A percentile compares a stretch with the other conserved stretches of the same genome.
phyloP scores from a whole-genome alignment of 92 coral and sea anemone genomes.

The Montipora capitata region DNA sequence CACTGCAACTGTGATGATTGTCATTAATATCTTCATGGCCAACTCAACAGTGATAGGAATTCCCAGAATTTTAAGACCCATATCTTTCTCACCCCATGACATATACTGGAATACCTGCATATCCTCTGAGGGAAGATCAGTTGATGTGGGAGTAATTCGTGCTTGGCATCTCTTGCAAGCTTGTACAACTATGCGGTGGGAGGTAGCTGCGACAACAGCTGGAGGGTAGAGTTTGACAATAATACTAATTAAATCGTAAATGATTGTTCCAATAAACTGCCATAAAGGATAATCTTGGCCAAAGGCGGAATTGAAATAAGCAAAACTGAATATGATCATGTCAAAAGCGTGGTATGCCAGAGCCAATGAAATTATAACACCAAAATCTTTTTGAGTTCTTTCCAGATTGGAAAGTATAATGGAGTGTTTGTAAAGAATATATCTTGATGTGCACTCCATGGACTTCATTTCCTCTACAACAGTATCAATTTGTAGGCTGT shows the following conservation, averaged over 20 bases:
- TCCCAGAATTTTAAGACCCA: constrained; percentile 83
- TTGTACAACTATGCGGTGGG: constrained; percentile 70
- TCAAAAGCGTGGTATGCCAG: constrained; percentile 71
- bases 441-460: constrained; percentile 26
- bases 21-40: constrained; percentile 66
- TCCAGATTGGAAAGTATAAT: constrained; percentile 64
- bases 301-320: constrained; percentile 76
- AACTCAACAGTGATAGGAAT: constrained; percentile 81
- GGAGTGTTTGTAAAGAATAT: constrained; percentile 57
- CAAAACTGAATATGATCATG: constrained; percentile 80
- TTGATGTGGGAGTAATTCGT: constrained; percentile 36
- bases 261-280: constrained; percentile 77
- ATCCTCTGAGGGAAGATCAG: constrained; percentile 71
- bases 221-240: constrained; percentile 75
- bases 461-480: constrained; percentile 62
- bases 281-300: constrained; percentile 70
- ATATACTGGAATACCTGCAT: constrained; percentile 72
- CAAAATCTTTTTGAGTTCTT: constrained; percentile 75
- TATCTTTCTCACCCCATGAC: constrained; percentile 69
- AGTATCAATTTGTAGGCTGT: constrained; percentile 72
- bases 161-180: constrained; percentile 72
- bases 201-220: constrained; percentile 68
- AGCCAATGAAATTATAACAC: constrained; percentile 75
- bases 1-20: constrained; percentile 67
- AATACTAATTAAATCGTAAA: constrained; percentile 72